phyloP scores from a whole-genome alignment of 2,113 vertebrate genomes.

The Upupa epops region DNA sequence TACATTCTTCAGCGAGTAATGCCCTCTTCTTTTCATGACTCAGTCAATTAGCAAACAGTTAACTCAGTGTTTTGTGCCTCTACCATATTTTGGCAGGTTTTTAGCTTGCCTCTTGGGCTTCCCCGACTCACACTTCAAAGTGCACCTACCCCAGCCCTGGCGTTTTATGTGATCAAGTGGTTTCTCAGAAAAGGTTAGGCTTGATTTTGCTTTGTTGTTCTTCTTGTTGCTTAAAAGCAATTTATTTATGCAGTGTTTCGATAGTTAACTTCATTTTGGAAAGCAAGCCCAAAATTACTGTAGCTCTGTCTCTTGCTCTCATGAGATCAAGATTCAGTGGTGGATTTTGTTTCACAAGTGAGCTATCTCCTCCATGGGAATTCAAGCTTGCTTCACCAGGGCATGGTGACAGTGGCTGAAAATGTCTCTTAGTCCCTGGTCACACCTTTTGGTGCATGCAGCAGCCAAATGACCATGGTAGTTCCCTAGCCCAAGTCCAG shows the following conservation, averaged over 20 bases:
- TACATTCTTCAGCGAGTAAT: not conserved
- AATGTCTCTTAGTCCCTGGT: not conserved
- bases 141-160: not conserved
- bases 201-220: not conserved
- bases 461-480: not conserved
- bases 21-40: not conserved
- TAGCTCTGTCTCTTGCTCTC: not conserved
- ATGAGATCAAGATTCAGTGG: not conserved
- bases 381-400: not conserved
- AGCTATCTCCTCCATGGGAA: not conserved
- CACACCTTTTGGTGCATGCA: not conserved
- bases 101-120: not conserved
- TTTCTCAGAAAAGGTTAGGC: not conserved
- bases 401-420: not conserved
- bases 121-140: not conserved
- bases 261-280: not conserved
- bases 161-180: not conserved
- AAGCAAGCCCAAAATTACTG: not conserved
- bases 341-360: not conserved
- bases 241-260: not conserved
- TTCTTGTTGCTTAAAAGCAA: constrained; percentile 7
- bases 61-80: not conserved
- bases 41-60: not conserved
- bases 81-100: not conserved
- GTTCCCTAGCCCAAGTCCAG: not conserved